Percentiles rank a stretch among this genome's conserved stretches.
These are phyloP conservation scores for Gymnobelideus leadbeateri DNA, from an alignment of 2,113 vertebrate genomes.

Conservation along the genomic window DNA sequence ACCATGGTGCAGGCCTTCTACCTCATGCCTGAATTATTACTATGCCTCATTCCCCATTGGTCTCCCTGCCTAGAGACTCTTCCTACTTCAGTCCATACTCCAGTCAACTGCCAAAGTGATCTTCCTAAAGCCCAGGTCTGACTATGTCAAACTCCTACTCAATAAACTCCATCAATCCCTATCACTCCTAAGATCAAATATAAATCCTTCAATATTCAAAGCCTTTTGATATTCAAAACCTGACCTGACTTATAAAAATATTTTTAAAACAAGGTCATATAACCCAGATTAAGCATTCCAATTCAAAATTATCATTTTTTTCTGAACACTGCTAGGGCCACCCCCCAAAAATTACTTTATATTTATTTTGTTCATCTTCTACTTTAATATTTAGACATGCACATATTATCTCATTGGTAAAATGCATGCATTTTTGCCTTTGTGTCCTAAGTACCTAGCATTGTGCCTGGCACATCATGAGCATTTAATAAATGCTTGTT, in stretches of 20 bases:
- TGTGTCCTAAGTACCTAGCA: not conserved
- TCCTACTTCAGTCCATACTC: too few species aligned
- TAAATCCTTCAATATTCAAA: not conserved
- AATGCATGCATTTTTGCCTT: not conserved
- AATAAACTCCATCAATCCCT: not conserved
- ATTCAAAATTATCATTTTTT: not conserved
- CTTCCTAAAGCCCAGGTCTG: not conserved
- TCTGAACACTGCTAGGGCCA: not conserved
- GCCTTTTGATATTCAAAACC: not conserved
- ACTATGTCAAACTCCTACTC: not conserved
- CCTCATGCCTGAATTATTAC: not conserved
- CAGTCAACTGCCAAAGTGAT: not conserved
- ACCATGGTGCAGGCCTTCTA: not conserved
- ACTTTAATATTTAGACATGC: not conserved
- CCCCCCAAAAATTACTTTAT: not conserved
- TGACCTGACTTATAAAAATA: not conserved
- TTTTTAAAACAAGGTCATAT: not conserved
- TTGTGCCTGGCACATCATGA: not conserved
- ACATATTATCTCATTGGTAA: not conserved
- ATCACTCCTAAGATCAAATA: not conserved
- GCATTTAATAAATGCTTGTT: not conserved
- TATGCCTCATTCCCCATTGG: not conserved
- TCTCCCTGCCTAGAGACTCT: not conserved
- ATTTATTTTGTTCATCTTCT: not conserved
- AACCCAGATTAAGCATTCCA: not conserved